Base-by-base conservation (phyloP, 2,888 invertebrate species). In the Lycophotia porphyrea region DNA sequence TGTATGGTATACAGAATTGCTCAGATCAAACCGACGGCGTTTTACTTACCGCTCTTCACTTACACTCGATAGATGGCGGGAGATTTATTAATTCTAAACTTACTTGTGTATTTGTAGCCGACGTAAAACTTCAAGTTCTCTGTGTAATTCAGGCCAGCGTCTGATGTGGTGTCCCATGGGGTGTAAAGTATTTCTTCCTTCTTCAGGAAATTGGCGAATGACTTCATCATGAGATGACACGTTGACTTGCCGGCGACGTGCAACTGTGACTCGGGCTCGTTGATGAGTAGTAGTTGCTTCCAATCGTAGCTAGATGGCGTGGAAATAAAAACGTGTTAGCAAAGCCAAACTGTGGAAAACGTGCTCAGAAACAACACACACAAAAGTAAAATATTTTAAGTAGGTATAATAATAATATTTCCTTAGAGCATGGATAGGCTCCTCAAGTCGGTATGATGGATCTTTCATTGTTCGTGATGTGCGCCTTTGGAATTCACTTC, bases 161-260 rank as follows among this genome's bases (percentile, higher is more conserved):
- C 94, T 0, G 96, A 95, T 0, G 96, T 96, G 5, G 98, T 94
- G 89, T 98, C 98, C 94, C 97, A 97, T 11, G 97, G 97, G 0
- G 94, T 95, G 88, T 95, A 96, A 27, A 94, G 92, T 5, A 96
- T 94, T 18, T 95, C 94, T 88, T 96, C 95, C 68, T 92, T 91
- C 89, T 96, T 96, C 88, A 97, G 87, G 80, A 91, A 96, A 88
- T 98, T 97, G 13, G 98, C 97, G 89, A 98, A 94, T 0, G 98
- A 97, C 84, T 97, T 97, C 97, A 98, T 97, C 95, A 98, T 97
- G 79, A 98, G 97, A 81, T 97, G 97, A 90, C 98, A 98, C 42
- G 98, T 97, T 44, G 97, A 97, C 70, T 97, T 97, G 4, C 98
- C 98, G 36, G 97, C 97, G 9, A 98, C 96, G 88, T 97, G 97